Base-by-base conservation (phyloP, 2,888 invertebrate genomes). In the Eucera pruinosa region DNA sequence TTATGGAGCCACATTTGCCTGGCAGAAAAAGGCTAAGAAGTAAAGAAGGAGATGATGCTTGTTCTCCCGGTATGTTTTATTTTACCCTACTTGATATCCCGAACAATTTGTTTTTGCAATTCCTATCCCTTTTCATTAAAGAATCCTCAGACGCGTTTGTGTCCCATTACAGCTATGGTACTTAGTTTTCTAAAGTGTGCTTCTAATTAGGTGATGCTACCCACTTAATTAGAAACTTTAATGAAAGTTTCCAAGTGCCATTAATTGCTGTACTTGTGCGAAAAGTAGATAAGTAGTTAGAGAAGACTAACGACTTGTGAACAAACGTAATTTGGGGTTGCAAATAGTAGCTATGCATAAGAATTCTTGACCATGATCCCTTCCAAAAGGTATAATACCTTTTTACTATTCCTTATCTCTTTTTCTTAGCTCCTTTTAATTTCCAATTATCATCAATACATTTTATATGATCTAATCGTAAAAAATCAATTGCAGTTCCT, bases 151-250 rank as follows among this genome's bases (percentile, higher is more conserved):
- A 47, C 36, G 20, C 27, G 47, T 25, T 57, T 50, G 18, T 25
- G 27, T 52, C 57, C 30, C 43, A 33, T 50, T 58, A 54, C 25
- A 47, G 25, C n/a, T 15, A 39, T 47, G 64, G 47, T 60, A 41
- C 13, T 47, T 43, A 47, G 65, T 80, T 81, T 80, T 80, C 78
- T 80, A 76, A 81, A 85, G 75, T 85, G 81, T 61, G 67, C 65
- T 80, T 74, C 79, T 85, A 80, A 85, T 85, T 85, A 74, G 83
- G 76, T 72, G 78, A 76, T 80, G 76, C 76, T 66, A 83, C 72
- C 79, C 81, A 85, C 77, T 87, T 88, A 88, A 87, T 90, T 90
- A 87, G 86, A 87, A 90, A 89, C 87, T 90, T 89, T 86, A 87
- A 87, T 86, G 84, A 86, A 87, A 88, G 83, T 88, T 86, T 69